Percentiles rank a stretch among this genome's conserved stretches.
These are phyloP conservation scores for Platypus cylindrus DNA, from an alignment of 2,888 invertebrate genomes.

Conservation along the genomic window DNA sequence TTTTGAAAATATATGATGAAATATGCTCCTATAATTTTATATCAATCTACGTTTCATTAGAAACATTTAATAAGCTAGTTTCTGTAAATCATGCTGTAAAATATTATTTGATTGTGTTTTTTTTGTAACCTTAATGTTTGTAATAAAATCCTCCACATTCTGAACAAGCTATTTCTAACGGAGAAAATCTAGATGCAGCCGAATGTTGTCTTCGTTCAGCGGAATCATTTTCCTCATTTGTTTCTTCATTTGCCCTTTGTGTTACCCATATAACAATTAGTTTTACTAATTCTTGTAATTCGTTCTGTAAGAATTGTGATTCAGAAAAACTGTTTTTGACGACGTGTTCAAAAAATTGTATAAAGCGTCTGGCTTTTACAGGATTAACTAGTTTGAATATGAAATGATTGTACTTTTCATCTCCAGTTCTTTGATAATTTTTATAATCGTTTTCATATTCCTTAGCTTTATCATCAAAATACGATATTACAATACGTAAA, in stretches of 20 bases:
- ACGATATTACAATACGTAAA: constrained; percentile 10
- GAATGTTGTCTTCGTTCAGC: constrained; percentile 13
- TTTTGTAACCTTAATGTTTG: no score
- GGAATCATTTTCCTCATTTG: constrained; percentile 7
- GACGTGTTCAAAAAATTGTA: constrained; percentile 15
- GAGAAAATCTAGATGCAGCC: constrained; percentile 4
- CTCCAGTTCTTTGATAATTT: constrained; percentile 14
- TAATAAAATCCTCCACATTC: not conserved
- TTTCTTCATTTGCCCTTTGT: constrained; percentile 10
- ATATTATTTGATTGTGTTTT: no score
- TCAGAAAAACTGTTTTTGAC: constrained; percentile 15
- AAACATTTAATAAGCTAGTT: no score
- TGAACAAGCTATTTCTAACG: not conserved
- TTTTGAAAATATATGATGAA: no score
- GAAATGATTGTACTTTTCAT: constrained; percentile 12
- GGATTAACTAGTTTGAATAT: constrained; percentile 16
- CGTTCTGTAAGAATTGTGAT: constrained; percentile 9
- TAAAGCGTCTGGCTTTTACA: constrained; percentile 10
- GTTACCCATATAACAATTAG: constrained; percentile 19
- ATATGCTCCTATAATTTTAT: no score
- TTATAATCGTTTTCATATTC: constrained; percentile 16
- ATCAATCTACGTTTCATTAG: no score
- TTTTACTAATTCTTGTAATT: constrained; percentile 18
- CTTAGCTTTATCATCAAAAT: constrained; percentile 12
- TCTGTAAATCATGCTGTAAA: no score